phyloP scores from a whole-genome alignment of 2,797 vertebrate genomes.

The Gobionotothen gibberifrons region DNA sequence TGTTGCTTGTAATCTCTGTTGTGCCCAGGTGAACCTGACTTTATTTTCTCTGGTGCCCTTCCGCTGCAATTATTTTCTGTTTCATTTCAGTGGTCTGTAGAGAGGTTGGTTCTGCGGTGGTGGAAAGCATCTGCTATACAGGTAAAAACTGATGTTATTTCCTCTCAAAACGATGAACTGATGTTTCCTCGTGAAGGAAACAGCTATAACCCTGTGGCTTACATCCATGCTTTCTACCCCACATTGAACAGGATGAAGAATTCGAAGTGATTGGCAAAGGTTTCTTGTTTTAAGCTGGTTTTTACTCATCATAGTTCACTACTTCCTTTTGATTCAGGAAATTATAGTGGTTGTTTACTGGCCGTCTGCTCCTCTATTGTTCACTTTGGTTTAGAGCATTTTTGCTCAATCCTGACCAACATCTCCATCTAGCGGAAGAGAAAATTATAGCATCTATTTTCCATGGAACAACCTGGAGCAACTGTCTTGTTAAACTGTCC shows the following conservation, averaged over 20 bases:
- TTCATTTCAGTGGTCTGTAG: conserved; percentile 70
- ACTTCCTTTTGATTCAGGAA: conserved; percentile 35
- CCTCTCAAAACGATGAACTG: conserved; percentile 8
- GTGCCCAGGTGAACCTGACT: conserved; percentile 35
- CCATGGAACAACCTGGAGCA: neutral
- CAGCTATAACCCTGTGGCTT: conserved; percentile 4
- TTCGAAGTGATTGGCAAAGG: conserved; percentile 6
- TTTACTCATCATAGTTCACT: conserved; percentile 32
- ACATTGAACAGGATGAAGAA: conserved; percentile 56
- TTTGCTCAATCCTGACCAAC: conserved; percentile 48
- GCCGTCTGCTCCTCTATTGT: conserved; percentile 35
- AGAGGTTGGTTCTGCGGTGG: conserved; percentile 21
- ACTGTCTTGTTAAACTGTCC: neutral
- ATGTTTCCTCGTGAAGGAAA: conserved; percentile 24
- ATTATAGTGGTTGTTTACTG: conserved; percentile 44
- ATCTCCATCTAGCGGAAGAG: conserved; percentile 73
- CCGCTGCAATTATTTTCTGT: conserved; percentile 36
- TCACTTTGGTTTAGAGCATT: neutral
- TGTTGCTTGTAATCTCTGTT: conserved; percentile 45
- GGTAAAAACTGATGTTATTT: conserved; percentile 39
- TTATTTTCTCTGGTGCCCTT: conserved; percentile 36
- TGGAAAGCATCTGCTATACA: conserved; percentile 30
- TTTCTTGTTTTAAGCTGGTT: conserved; percentile 40
- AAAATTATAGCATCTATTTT: conserved; percentile 1
- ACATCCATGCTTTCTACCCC: conserved; percentile 27